Percentiles rank a stretch among this genome's conserved stretches.
Conservation (phyloP, 2,797 vertebrate species). For the Ibycter americanus region DNA sequence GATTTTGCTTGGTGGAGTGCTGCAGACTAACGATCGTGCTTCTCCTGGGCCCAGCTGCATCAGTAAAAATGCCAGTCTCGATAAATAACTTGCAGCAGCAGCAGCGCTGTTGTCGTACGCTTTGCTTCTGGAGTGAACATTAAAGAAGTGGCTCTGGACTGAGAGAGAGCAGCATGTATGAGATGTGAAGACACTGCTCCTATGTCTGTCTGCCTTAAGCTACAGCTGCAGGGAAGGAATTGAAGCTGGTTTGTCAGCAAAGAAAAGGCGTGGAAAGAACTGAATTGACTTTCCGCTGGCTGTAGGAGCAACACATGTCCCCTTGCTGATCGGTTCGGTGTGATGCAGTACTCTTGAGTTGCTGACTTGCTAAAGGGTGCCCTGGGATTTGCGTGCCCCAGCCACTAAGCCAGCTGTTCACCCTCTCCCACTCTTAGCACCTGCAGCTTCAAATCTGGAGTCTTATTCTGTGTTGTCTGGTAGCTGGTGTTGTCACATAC, state of each 20-base stretch:
- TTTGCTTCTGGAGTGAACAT: neutral
- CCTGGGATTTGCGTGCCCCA: neutral
- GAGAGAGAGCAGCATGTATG: neutral
- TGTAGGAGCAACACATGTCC: neutral
- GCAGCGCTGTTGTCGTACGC: neutral
- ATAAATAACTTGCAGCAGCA: neutral
- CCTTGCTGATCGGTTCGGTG: neutral
- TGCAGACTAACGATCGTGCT: neutral
- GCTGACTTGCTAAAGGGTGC: neutral
- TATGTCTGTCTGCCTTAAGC: neutral
- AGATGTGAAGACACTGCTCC: neutral
- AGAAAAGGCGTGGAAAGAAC: neutral
- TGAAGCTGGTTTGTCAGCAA: neutral
- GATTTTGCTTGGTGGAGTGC: neutral
- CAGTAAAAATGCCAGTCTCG: neutral
- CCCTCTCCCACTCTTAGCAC: neutral
- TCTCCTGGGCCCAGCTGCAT: neutral
- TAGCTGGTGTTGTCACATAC: neutral
- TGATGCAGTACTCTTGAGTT: neutral
- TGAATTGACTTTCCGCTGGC: neutral
- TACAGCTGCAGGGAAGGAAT: neutral
- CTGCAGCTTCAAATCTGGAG: neutral
- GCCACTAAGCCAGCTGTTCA: neutral
- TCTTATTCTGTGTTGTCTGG: neutral
- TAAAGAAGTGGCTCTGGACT: neutral